Evolutionary conservation across 2,797 vertebrate genomes (phyloP).

Genomic region (Artibeus lituratus): DNA sequence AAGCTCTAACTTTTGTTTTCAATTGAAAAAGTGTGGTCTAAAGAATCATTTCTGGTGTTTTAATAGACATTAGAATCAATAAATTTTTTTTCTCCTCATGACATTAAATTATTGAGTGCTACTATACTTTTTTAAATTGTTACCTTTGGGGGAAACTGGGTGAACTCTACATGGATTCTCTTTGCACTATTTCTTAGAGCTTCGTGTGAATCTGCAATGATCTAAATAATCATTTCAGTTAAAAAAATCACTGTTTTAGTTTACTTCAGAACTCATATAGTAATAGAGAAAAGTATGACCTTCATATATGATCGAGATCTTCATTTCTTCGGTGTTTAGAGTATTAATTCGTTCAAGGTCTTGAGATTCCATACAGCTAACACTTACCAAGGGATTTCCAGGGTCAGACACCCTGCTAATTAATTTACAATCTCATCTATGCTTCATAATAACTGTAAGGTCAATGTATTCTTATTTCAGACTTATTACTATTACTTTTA

Average conservation of each 20-base stretch:
- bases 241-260: constrained; percentile 5
- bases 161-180: neutral
- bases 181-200: neutral
- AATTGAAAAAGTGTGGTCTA: neutral
- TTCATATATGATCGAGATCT: neutral
- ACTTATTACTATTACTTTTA: too few species aligned
- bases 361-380: neutral
- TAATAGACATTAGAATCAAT: neutral
- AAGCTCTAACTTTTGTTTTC: constrained; percentile 16
- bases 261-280: neutral
- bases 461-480: neutral
- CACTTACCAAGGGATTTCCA: neutral
- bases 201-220: neutral
- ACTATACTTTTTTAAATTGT: neutral
- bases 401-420: neutral
- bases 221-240: neutral
- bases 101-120: constrained; percentile 4
- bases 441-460: neutral
- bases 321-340: neutral
- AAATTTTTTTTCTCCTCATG: neutral
- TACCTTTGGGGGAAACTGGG: neutral
- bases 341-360: neutral
- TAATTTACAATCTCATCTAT: neutral
- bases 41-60: neutral
- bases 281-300: neutral